phyloP scores from a whole-genome alignment of 2,113 vertebrate genomes.

The Noctilio leporinus region DNA sequence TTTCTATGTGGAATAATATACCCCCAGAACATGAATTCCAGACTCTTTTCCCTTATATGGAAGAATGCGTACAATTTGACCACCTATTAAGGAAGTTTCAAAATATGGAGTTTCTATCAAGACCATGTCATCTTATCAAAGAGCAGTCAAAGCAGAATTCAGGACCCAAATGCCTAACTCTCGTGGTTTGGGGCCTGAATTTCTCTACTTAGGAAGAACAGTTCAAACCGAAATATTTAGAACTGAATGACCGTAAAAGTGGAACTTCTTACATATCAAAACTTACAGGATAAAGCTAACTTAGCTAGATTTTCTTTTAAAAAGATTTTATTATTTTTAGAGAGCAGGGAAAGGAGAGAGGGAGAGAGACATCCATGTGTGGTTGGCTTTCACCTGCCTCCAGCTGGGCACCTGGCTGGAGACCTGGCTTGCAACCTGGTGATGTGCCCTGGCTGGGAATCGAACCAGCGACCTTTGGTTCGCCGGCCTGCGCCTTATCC shows the following conservation, averaged over 20 bases:
- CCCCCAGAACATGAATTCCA: neutral
- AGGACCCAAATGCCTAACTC: neutral
- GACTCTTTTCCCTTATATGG: neutral
- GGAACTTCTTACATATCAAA: neutral
- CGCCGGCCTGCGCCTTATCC: no score
- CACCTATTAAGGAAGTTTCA: neutral
- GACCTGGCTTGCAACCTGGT: no score
- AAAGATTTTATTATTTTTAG: no score
- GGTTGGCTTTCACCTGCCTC: no score
- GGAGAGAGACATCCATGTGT: no score
- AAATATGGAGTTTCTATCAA: neutral
- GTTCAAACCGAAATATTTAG: neutral
- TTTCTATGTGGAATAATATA: neutral
- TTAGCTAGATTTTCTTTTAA: no score
- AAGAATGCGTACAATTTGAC: neutral
- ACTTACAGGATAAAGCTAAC: neutral
- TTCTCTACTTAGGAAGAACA: neutral
- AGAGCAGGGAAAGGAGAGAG: no score
- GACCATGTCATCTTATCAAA: neutral
- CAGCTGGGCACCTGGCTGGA: no score
- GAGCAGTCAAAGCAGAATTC: neutral
- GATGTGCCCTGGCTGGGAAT: no score
- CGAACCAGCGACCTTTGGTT: no score
- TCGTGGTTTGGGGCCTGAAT: neutral
- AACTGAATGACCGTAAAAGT: neutral